Evolutionary conservation across 1,140 invertebrate genomes (phyloP).

Genomic region (Apis mellifera): Amel_HAv3.1 CM009936.2:6026501-6027000

Average conservation of each 20-base stretch:
- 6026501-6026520: neutral
- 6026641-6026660: neutral
- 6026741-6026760: too few relatives aligned
- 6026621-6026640: too few relatives aligned
- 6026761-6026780: too few relatives aligned
- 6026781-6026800: too few relatives aligned
- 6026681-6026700: too few relatives aligned
- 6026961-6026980: neutral
- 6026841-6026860: neutral
- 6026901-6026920: slow-evolving; percentile 1
- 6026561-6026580: slow-evolving; percentile 6
- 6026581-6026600: neutral
- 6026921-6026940: neutral
- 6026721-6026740: too few relatives aligned
- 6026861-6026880: slow-evolving; percentile 1
- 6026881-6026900: neutral
- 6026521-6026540: neutral
- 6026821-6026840: too few relatives aligned
- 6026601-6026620: too few relatives aligned
- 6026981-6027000: neutral
- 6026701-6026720: too few relatives aligned
- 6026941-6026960: too few relatives aligned
- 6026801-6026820: too few relatives aligned
- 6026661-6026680: too few relatives aligned
- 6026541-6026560: neutral